phyloP scores from a whole-genome alignment of 1,140 invertebrate species.

The Macrostomum lignano region DNA sequence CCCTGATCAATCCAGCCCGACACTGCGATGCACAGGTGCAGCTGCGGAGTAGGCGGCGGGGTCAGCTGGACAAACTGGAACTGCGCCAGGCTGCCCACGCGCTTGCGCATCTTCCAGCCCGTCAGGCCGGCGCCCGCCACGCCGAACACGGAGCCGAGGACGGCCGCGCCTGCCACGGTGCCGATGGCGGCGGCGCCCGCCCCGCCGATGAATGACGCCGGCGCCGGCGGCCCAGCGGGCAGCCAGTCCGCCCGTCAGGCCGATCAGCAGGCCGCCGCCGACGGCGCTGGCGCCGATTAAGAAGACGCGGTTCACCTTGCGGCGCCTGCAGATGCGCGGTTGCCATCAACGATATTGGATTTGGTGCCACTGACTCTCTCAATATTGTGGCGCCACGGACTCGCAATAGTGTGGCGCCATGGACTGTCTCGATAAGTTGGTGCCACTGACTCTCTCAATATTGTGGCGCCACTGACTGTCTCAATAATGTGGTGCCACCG shows the following conservation, averaged over 20 bases:
- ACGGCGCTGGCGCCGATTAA: constrained; percentile 37
- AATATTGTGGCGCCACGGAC: too few species aligned
- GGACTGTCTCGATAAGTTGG: too few species aligned
- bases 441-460: too few species aligned
- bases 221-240: constrained; percentile 38
- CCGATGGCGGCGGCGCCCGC: constrained; percentile 33
- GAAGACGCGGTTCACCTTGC: constrained; percentile 36
- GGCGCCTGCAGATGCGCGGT: too few species aligned
- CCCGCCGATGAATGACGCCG: constrained; percentile 30
- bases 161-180: too few species aligned
- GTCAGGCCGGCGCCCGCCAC: constrained; percentile 39
- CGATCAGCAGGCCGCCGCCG: constrained; percentile 36
- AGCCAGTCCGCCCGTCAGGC: constrained; percentile 36
- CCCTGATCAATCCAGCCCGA: constrained; percentile 36
- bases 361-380: too few species aligned
- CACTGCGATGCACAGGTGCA: constrained; percentile 39
- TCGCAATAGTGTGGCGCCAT: too few species aligned
- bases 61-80: constrained; percentile 36
- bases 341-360: too few species aligned
- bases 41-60: constrained; percentile 21
- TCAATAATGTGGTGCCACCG: too few species aligned
- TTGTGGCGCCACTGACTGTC: too few species aligned
- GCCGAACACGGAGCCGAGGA: constrained; percentile 40
- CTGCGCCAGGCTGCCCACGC: constrained; percentile 41
- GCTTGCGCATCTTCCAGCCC: constrained; percentile 42